Conservation (phyloP, 2,797 vertebrate genomes). For the Mycteria americana region DNA sequence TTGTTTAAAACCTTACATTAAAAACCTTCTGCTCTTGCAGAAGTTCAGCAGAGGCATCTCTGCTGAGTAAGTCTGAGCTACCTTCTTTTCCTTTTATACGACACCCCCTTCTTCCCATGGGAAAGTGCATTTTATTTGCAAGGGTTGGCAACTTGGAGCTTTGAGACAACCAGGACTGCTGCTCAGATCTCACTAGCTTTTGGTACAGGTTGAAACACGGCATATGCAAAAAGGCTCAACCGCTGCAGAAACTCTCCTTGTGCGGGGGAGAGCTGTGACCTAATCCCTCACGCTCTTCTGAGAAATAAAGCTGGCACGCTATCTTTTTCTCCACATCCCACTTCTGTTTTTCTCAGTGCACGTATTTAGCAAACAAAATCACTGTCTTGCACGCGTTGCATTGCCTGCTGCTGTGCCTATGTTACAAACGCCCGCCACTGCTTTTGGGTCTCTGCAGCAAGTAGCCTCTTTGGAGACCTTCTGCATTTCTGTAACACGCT, state of each 20-base stretch:
- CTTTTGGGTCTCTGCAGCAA: background rate
- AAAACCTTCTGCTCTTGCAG: background rate
- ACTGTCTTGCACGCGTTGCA: accelerated
- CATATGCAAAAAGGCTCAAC: background rate
- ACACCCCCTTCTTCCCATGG: background rate
- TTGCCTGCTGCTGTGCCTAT: background rate
- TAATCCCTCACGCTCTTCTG: accelerated
- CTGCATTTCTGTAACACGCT: accelerated
- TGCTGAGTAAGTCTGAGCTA: background rate
- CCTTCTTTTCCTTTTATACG: background rate
- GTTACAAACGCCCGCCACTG: accelerated
- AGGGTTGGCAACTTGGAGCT: background rate
- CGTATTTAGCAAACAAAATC: background rate
- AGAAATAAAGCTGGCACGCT: background rate
- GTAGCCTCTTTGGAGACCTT: background rate
- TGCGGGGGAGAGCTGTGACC: accelerated
- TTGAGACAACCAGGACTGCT: background rate
- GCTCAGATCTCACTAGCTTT: background rate
- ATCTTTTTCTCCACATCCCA: background rate
- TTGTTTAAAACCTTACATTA: background rate
- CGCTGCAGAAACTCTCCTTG: accelerated
- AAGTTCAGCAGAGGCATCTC: background rate
- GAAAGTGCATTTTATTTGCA: background rate
- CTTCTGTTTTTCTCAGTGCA: background rate
- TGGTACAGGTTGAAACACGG: accelerated